A percentile compares a stretch with the other conserved stretches of the same genome.
Conservation (phyloP, 2,797 vertebrate species). For the Helostoma temminkii region DNA sequence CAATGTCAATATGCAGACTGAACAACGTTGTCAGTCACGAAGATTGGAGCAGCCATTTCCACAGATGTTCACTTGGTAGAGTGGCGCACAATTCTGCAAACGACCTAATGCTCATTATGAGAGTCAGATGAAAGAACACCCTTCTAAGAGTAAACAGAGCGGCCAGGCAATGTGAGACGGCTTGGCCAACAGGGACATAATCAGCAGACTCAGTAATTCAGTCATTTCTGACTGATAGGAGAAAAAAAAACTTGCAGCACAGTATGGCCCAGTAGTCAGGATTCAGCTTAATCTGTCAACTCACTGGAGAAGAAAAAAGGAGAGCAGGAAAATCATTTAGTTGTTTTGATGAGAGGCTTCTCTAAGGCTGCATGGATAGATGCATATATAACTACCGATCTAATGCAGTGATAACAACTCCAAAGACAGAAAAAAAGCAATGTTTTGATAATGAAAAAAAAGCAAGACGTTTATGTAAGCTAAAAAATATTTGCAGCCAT, state of each 20-base stretch:
- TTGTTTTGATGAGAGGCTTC: slow-evolving; percentile 39
- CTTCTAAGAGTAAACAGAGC: slow-evolving; percentile 38
- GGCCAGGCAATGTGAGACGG: slow-evolving; percentile 34
- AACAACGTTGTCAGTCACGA: slow-evolving; percentile 25
- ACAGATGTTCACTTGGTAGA: slow-evolving; percentile 69
- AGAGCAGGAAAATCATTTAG: slow-evolving; percentile 47
- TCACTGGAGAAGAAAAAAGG: slow-evolving; percentile 63
- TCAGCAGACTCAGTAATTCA: slow-evolving; percentile 54
- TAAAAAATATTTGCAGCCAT: slow-evolving; percentile 27
- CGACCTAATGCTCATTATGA: slow-evolving; percentile 48
- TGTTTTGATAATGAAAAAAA: slow-evolving; percentile 8
- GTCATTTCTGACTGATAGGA: slow-evolving; percentile 48
- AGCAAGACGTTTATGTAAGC: neutral
- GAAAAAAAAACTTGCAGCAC: slow-evolving; percentile 47
- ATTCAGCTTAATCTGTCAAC: slow-evolving; percentile 61
- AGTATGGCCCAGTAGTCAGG: slow-evolving; percentile 41
- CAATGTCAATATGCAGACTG: slow-evolving; percentile 35
- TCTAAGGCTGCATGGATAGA: slow-evolving; percentile 14
- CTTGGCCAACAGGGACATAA: slow-evolving; percentile 39
- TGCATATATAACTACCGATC: slow-evolving; percentile 17
- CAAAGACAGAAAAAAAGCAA: neutral
- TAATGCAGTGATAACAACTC: slow-evolving; percentile 8
- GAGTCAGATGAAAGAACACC: slow-evolving; percentile 31
- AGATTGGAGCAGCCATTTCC: slow-evolving; percentile 28
- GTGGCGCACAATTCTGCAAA: slow-evolving; percentile 21